Base-by-base conservation (phyloP, 2,113 vertebrate species). In the Gadus chalcogrammus region DNA sequence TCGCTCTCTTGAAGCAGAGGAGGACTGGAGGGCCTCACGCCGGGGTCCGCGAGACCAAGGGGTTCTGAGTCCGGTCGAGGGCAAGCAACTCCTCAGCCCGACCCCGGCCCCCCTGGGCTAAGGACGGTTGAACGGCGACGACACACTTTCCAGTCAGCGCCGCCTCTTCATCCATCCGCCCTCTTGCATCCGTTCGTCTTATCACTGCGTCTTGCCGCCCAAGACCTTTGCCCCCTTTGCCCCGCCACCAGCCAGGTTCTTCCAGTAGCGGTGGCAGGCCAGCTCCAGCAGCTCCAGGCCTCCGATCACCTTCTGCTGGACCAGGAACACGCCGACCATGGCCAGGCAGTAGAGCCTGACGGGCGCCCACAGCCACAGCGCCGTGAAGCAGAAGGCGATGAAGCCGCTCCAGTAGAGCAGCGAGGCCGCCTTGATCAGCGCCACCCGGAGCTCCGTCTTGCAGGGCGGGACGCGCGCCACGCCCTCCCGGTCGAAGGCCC, bases 261-360 rank as follows among this genome's bases (percentile, higher is more conserved):
- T 92, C 86, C 93, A 93, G 78, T 92, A 91, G 0, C 16, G 91
- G 75, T 98, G 94, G 68, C 94, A 95, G 56, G 94, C 86, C 64
- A 99, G 78, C 91, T 99, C 97, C 42, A 97, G 85, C 71, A 98
- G 81, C 88, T 99, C 97, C 63, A 98, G 75, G 58, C 97, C 97
- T 2, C 97, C 97, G 12, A 93, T 88, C 7, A 95, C 2, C 89
- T 91, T 94, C 27, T 95, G 94, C 85, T 97, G 96, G 31, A 80
- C 82, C 6, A 93, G 58, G 4, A 91, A 96, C 20, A 99, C 79
- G 15, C 87, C 2, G 11, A 93, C 69, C 88, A 92, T 63, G 42
- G 90, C 24, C n/a, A 92, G 74, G 52, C 91, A 92, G 86, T 95
- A 99, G 91, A 95, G 86, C n/a, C 92, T 87, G 7, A 93, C 84